phyloP scores from a whole-genome alignment of 2,113 vertebrate genomes.

The Psilopsiagon aurifrons region DNA sequence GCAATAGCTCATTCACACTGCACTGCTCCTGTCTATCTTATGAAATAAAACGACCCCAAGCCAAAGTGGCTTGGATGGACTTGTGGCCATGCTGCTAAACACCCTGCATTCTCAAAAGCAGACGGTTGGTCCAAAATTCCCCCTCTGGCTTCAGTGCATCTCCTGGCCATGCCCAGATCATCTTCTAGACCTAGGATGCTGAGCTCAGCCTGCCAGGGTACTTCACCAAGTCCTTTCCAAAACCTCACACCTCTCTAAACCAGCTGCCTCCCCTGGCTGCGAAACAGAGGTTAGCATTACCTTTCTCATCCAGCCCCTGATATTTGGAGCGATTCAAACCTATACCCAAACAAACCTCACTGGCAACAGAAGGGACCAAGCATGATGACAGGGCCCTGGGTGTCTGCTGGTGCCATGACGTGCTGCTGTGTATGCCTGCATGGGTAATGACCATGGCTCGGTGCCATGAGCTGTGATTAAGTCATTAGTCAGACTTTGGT shows the following conservation, averaged over 20 bases:
- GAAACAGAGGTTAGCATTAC: accelerated
- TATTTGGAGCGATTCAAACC: neutral
- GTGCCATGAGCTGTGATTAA: conserved; percentile 53
- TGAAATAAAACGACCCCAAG: neutral
- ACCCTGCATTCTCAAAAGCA: neutral
- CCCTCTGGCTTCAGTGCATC: neutral
- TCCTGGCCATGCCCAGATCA: neutral
- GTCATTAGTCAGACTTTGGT: conserved; percentile 45
- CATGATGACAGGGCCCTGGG: neutral
- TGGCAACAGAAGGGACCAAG: neutral
- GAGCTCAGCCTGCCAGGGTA: neutral
- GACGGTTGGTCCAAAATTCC: neutral
- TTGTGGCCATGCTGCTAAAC: neutral
- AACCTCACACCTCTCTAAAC: neutral
- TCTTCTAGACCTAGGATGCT: neutral
- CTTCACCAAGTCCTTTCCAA: neutral
- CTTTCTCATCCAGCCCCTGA: neutral
- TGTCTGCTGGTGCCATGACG: neutral
- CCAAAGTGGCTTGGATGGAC: neutral
- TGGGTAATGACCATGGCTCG: neutral
- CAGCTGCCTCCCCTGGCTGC: neutral
- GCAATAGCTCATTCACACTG: neutral
- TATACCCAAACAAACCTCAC: neutral
- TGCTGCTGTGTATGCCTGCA: conserved; percentile 1
- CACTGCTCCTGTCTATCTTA: neutral